Conservation (phyloP, 30 jellyfish, hydroid and myxozoan species). For the Aurelia sp. region DNA sequence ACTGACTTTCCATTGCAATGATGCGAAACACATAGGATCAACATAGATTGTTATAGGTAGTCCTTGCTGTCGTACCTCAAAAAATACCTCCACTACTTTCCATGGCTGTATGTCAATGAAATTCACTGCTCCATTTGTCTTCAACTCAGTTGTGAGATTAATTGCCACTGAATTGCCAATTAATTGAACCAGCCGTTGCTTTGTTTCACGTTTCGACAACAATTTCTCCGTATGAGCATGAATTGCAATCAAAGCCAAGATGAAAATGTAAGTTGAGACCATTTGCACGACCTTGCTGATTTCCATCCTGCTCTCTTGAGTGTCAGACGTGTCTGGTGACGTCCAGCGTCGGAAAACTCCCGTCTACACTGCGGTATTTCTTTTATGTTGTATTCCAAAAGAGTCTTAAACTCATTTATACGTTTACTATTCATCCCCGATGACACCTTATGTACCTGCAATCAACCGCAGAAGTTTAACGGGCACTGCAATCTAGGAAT, state of each 20-base stretch:
- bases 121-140: constrained; percentile 41
- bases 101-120: constrained; percentile 11
- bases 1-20: constrained; percentile 49
- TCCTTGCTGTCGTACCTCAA: constrained; percentile 22
- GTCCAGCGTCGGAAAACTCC: not conserved
- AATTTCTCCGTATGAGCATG: not conserved
- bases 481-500: constrained; percentile 49
- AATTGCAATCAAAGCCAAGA: not conserved
- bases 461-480: constrained; percentile 44
- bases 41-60: constrained; percentile 37
- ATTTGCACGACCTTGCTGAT: not conserved
- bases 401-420: not conserved
- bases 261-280: not conserved
- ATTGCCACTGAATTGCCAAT: constrained; percentile 39
- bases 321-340: not conserved
- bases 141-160: constrained; percentile 22
- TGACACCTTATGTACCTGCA: constrained; percentile 61
- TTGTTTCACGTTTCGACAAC: constrained; percentile 13
- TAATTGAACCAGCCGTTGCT: constrained; percentile 18
- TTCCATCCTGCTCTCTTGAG: not conserved
- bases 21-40: constrained; percentile 39
- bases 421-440: constrained; percentile 43
- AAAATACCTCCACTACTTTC: constrained; percentile 31
- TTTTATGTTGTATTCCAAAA: not conserved
- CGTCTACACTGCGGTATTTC: constrained; percentile 3